A percentile compares a stretch with the other conserved stretches of the same genome.
These are phyloP conservation scores for Habrosyne pyritoides DNA, from an alignment of 2,888 invertebrate genomes.

Conservation along the genomic window DNA sequence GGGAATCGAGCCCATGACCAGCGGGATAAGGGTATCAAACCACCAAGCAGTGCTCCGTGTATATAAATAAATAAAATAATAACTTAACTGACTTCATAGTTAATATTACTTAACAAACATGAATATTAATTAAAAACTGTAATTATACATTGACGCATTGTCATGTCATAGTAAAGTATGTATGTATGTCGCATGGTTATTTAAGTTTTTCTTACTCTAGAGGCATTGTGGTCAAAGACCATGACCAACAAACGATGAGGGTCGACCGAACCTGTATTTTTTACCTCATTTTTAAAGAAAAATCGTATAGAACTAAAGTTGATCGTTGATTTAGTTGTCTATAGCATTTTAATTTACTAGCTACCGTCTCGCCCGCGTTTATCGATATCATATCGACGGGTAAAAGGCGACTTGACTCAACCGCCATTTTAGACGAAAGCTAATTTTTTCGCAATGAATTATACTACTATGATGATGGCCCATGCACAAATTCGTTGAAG, in stretches of 20 bases:
- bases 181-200: conserved; percentile 10
- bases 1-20: too few relatives aligned
- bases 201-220: neutral
- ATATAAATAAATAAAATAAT: neutral
- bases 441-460: too few relatives aligned
- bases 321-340: too few relatives aligned
- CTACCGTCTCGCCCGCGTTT: too few relatives aligned
- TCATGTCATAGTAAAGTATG: neutral
- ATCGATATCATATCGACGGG: too few relatives aligned
- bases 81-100: neutral
- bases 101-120: neutral
- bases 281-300: neutral
- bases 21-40: too few relatives aligned
- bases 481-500: too few relatives aligned
- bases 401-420: too few relatives aligned
- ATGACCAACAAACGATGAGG: conserved; percentile 13
- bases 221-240: conserved; percentile 14
- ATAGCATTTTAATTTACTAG: too few relatives aligned
- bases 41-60: too few relatives aligned
- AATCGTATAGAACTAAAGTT: neutral
- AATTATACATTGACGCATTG: conserved; percentile 6
- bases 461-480: too few relatives aligned
- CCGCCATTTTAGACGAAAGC: too few relatives aligned
- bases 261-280: conserved; percentile 10
- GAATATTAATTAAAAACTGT: neutral